A percentile compares a stretch with the other conserved stretches of the same genome.
Conservation (phyloP, 1,140 invertebrate genomes). For the Ceratosolen fusciceps region DNA sequence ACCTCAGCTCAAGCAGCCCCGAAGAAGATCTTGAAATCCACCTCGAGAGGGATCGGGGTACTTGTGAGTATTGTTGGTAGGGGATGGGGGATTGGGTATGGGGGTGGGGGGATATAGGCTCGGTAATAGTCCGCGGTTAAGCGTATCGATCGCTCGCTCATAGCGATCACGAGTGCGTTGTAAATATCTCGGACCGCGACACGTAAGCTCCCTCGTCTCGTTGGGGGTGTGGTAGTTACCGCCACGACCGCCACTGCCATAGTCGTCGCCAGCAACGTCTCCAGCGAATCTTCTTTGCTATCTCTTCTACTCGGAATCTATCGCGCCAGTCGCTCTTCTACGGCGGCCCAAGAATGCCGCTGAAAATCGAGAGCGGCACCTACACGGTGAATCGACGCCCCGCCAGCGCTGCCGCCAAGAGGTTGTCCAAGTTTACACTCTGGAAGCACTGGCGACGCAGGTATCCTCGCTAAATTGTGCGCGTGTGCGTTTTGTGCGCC, state of each 20-base stretch:
- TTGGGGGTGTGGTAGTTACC: background rate
- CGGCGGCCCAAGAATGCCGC: slow-evolving; percentile 59
- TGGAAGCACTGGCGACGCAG: slow-evolving; percentile 70
- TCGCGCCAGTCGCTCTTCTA: background rate
- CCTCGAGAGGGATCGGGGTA: background rate
- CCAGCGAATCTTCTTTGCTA: background rate
- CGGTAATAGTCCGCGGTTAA: slow-evolving; percentile 4
- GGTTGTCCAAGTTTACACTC: slow-evolving; percentile 64
- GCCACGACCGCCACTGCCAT: background rate
- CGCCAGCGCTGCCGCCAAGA: slow-evolving; percentile 50
- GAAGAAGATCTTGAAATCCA: too few relatives aligned
- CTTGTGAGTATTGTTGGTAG: background rate
- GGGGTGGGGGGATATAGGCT: slow-evolving; percentile 16
- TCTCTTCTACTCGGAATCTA: background rate
- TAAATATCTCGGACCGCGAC: background rate
- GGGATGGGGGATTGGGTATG: background rate
- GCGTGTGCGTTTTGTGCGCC: slow-evolving; percentile 1
- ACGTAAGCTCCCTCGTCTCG: too few relatives aligned
- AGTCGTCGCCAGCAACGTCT: background rate
- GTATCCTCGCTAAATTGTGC: slow-evolving; percentile 50
- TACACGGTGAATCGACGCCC: slow-evolving; percentile 64
- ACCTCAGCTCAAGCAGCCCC: background rate
- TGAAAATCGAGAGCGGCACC: slow-evolving; percentile 68
- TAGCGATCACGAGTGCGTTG: background rate
- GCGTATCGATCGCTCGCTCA: background rate